Percentiles rank a stretch among this genome's conserved stretches.
Evolutionary conservation across 23 tunicate genomes (phyloP).

Genomic region (Clavelina lepadiformis): DNA sequence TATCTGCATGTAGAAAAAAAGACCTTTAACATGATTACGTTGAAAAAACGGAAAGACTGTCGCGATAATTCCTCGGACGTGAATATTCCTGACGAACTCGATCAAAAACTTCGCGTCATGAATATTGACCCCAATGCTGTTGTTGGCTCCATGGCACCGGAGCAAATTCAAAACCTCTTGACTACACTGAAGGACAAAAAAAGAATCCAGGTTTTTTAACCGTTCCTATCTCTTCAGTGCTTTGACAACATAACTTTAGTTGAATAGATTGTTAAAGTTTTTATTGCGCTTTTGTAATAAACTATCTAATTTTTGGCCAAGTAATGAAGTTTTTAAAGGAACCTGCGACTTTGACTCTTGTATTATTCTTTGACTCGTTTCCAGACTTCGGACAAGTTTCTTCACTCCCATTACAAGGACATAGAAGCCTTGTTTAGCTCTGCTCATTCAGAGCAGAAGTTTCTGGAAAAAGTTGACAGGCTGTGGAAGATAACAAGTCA

Average conservation of each 20-base stretch:
- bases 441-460: conserved; percentile 4
- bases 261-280: too few species aligned
- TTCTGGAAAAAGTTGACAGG: conserved; percentile 12
- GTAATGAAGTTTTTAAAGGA: too few species aligned
- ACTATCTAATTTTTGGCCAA: too few species aligned
- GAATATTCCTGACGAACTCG: conserved; percentile 42
- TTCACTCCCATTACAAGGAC: conserved; percentile 61
- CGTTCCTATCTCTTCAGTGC: too few species aligned
- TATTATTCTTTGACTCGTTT: too few species aligned
- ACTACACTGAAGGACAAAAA: conserved; percentile 44
- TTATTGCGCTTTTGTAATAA: too few species aligned
- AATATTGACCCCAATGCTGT: conserved; percentile 51
- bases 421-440: conserved; percentile 11
- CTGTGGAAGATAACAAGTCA: conserved; percentile 35
- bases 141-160: conserved; percentile 30
- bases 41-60: conserved; percentile 41
- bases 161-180: conserved; percentile 32
- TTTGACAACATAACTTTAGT: too few species aligned
- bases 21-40: conserved; percentile 25
- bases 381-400: conserved; percentile 70
- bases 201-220: conserved; percentile 38
- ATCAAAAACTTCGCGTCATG: conserved; percentile 39
- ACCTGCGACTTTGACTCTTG: too few species aligned
- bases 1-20: conserved; percentile 41
- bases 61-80: conserved; percentile 7